Evolutionary conservation across 2,797 vertebrate species (phyloP).

Genomic region (Siniperca undulata): DNA sequence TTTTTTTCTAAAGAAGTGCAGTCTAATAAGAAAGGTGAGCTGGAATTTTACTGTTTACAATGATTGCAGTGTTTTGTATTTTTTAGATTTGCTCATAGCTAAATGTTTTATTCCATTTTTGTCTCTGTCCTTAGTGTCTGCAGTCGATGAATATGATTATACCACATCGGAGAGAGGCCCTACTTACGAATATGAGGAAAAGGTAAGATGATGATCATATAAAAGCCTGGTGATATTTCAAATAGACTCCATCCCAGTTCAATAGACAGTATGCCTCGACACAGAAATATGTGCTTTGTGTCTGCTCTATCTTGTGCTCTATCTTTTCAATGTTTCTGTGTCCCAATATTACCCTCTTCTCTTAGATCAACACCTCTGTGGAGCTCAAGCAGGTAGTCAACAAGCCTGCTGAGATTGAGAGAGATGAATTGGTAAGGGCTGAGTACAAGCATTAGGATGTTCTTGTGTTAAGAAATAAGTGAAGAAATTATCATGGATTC

Average conservation of each 20-base stretch:
- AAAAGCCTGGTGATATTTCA: constrained; percentile 6
- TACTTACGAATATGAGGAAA: constrained; percentile 89
- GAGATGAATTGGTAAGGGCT: constrained; percentile 90
- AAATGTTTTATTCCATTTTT: constrained; percentile 29
- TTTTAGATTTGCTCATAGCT: constrained; percentile 10
- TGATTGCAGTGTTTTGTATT: background rate
- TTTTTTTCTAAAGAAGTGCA: constrained; percentile 79
- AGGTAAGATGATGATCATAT: constrained; percentile 75
- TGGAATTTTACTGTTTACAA: background rate
- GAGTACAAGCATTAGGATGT: background rate
- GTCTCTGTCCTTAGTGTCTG: constrained; percentile 55
- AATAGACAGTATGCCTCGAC: background rate
- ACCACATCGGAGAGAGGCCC: constrained; percentile 85
- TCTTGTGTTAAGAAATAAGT: background rate
- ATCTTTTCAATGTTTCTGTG: constrained; percentile 5
- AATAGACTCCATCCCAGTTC: background rate
- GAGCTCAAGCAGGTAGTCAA: constrained; percentile 90
- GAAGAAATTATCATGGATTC: background rate
- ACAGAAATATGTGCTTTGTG: background rate
- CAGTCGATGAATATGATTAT: constrained; percentile 87
- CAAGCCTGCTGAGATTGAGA: constrained; percentile 91
- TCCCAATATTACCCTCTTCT: background rate
- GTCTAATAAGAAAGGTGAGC: constrained; percentile 89
- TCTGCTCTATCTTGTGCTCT: no score
- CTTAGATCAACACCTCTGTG: constrained; percentile 89